Conservation (phyloP, 2,888 invertebrate species). For the Diarsia rubi region DNA sequence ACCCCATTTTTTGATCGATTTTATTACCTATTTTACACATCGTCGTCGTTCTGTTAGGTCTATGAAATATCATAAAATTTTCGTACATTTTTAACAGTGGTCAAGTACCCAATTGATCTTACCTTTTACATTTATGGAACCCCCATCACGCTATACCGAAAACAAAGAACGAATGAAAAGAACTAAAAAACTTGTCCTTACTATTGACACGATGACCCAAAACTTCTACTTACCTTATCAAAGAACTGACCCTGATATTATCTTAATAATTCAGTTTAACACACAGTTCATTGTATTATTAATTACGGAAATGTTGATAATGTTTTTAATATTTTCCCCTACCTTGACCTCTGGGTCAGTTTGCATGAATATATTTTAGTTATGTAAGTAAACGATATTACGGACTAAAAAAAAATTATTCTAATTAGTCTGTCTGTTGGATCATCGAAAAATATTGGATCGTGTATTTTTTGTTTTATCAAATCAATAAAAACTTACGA, state of each 20-base stretch:
- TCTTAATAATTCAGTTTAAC: constrained; percentile 57
- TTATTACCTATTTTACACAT: too few relatives aligned
- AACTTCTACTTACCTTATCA: constrained; percentile 41
- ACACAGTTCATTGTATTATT: constrained; percentile 68
- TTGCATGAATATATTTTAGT: constrained; percentile 7
- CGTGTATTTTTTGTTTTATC: too few relatives aligned
- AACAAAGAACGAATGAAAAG: constrained; percentile 21
- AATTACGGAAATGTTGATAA: constrained; percentile 68
- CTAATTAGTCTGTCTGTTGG: too few relatives aligned
- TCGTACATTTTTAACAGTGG: too few relatives aligned
- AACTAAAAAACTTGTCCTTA: constrained; percentile 10
- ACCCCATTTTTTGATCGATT: too few relatives aligned
- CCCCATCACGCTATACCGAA: background rate
- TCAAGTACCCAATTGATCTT: background rate
- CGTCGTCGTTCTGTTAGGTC: too few relatives aligned
- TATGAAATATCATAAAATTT: too few relatives aligned
- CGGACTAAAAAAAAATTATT: too few relatives aligned
- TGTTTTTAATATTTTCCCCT: constrained; percentile 32
- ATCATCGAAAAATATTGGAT: too few relatives aligned
- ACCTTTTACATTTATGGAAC: background rate
- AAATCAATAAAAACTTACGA: too few relatives aligned
- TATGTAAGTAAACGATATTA: too few relatives aligned
- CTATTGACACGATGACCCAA: constrained; percentile 59
- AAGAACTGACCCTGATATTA: constrained; percentile 53
- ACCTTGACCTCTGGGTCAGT: constrained; percentile 63